Conservation (phyloP, 2,113 vertebrate genomes). For the Ceyx margarethae region DNA sequence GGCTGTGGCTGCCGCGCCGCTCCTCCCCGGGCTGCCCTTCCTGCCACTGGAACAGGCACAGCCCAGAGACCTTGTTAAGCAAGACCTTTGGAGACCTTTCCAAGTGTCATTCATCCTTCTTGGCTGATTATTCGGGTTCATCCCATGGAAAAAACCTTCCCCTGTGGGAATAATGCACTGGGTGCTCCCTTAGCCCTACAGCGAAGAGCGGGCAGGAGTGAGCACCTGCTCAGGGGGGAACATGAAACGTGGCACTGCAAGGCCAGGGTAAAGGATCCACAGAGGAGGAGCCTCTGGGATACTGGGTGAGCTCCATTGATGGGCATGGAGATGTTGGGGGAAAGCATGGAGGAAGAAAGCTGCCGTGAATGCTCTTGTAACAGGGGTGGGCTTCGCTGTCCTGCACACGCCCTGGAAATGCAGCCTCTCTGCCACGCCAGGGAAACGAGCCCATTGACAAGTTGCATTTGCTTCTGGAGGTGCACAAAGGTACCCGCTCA, state of each 20-base stretch:
- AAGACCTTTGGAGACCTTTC: not conserved
- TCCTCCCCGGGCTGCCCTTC: not conserved
- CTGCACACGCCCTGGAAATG: not conserved
- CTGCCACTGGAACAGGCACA: not conserved
- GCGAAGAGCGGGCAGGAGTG: not conserved
- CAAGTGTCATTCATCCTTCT: not conserved
- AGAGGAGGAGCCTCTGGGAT: not conserved
- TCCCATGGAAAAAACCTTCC: not conserved
- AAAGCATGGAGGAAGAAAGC: not conserved
- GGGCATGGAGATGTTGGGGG: not conserved
- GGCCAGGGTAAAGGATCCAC: accelerated
- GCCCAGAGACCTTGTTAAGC: not conserved
- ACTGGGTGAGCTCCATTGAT: not conserved
- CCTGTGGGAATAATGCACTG: too few relatives aligned
- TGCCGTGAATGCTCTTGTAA: not conserved
- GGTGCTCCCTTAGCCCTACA: not conserved
- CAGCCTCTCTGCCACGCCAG: not conserved
- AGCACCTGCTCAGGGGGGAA: not conserved
- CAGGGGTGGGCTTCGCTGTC: not conserved
- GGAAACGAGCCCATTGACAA: not conserved
- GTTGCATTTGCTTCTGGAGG: not conserved
- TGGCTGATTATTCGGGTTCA: not conserved
- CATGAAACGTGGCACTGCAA: not conserved
- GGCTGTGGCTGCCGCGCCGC: not conserved
- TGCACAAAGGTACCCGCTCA: not conserved